Evolutionary conservation across 2,113 vertebrate genomes (phyloP).

Genomic region (Chionis minor): DNA sequence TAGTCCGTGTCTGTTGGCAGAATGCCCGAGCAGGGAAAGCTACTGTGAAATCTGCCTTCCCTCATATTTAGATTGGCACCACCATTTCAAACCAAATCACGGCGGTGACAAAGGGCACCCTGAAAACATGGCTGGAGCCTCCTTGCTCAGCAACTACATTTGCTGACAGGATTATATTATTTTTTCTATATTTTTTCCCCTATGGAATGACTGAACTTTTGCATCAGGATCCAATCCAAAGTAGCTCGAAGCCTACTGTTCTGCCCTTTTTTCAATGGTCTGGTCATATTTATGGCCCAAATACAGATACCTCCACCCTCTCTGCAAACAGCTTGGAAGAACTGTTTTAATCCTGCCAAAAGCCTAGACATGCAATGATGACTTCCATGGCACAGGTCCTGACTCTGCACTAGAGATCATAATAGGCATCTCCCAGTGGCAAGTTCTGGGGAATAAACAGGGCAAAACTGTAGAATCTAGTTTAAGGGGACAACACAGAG

Average conservation of each 20-base stretch:
- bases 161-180: background rate
- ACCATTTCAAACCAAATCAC: background rate
- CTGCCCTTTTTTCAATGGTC: background rate
- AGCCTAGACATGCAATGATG: background rate
- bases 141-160: background rate
- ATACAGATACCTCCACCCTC: background rate
- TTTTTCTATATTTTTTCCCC: background rate
- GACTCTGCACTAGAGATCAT: background rate
- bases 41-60: background rate
- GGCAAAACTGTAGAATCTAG: background rate
- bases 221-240: background rate
- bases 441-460: background rate
- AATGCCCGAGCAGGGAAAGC: accelerated
- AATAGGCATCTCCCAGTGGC: background rate
- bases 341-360: background rate
- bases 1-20: background rate
- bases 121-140: background rate
- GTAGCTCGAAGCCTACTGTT: background rate
- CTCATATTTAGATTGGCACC: accelerated
- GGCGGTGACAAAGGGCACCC: background rate
- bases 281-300: background rate
- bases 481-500: background rate
- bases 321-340: background rate
- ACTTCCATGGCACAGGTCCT: background rate
- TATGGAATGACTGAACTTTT: background rate